A percentile compares a stretch with the other conserved stretches of the same genome.
Evolutionary conservation across 1,140 invertebrate genomes (phyloP).

Genomic region (Drosophila ficusphila): DNA sequence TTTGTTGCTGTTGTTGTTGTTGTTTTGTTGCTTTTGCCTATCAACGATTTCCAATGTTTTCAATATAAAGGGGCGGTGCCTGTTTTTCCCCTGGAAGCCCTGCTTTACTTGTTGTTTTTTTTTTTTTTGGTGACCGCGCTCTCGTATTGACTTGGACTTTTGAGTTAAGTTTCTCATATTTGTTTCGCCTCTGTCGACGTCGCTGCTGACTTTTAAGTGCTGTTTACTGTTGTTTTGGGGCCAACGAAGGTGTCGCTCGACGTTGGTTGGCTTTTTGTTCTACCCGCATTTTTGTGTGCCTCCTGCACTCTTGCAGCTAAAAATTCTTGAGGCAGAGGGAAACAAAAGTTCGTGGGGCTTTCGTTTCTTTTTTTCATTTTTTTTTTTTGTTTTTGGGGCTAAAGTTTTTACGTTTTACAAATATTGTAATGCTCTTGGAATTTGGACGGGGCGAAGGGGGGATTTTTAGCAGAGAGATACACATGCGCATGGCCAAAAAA

Average conservation of each 20-base stretch:
- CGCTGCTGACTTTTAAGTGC: conserved; percentile 75
- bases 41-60: conserved; percentile 80
- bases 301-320: conserved; percentile 21
- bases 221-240: conserved; percentile 81
- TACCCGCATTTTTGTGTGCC: conserved; percentile 23
- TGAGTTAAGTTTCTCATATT: conserved; percentile 83
- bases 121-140: conserved; percentile 66
- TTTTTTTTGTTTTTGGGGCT: neutral
- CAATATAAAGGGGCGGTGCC: conserved; percentile 80
- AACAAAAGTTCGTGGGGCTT: conserved; percentile 46
- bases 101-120: too few species aligned
- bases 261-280: conserved; percentile 57
- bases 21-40: conserved; percentile 43
- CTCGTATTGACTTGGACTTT: conserved; percentile 81
- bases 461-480: conserved; percentile 20
- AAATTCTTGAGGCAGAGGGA: conserved; percentile 45
- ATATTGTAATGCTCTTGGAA: conserved; percentile 71
- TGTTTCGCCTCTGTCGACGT: conserved; percentile 59
- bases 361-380: conserved; percentile 8
- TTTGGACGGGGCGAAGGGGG: neutral
- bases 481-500: conserved; percentile 68
- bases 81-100: conserved; percentile 49
- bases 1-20: conserved; percentile 2
- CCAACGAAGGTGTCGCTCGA: conserved; percentile 78
- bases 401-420: conserved; percentile 76